Base-by-base conservation (phyloP, 1,140 invertebrate species). In the Hycleus phaleratus region DNA sequence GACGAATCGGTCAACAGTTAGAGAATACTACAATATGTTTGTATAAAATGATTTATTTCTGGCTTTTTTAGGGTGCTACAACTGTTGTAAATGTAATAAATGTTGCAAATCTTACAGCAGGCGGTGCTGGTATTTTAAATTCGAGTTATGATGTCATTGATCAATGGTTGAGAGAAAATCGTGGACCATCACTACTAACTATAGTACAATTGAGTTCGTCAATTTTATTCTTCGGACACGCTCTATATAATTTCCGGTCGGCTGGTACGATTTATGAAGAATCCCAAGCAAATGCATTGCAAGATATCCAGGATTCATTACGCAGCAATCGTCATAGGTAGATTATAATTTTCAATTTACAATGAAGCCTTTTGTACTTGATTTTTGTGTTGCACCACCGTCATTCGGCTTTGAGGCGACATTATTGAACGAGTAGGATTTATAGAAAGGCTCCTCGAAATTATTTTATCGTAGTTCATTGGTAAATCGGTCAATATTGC, bases 181-280 rank as follows among this genome's bases (percentile, higher is more conserved):
- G 63, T 51, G 47, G 44, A 9, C 66, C 67, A 6, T 67, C 65
- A 9, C 6, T 62, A 3, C 53, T 73, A 10, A 64, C 68, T 1
- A 59, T 74, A 10, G 48, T 75, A n/a, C 74, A 76, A 59, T 55
- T 76, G 9, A 62, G 64, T 32, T 67, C 75, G 3, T 74, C 74
- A 7, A 44, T 74, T 26, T 57, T 75, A 6, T 75, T 76, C 63
- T 73, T 76, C 49, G 69, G 66, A 10, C 68, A 75, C 59, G 67
- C 73, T 4, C 62, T 74, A 5, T 69, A 74, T 26, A 72, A 68
- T 58, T 69, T 69, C 26, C 71, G 56, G 60, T 61, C 68, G 5
- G 73, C 69, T 24, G 51, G 59, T 43, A 67, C 63, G 0, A 69
- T 76, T 18, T 66, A 75, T 46, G 63, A 71, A 49, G 71, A 75